Evolutionary conservation across 2,888 invertebrate species (phyloP).

Genomic region (Lasiommata megera): DNA sequence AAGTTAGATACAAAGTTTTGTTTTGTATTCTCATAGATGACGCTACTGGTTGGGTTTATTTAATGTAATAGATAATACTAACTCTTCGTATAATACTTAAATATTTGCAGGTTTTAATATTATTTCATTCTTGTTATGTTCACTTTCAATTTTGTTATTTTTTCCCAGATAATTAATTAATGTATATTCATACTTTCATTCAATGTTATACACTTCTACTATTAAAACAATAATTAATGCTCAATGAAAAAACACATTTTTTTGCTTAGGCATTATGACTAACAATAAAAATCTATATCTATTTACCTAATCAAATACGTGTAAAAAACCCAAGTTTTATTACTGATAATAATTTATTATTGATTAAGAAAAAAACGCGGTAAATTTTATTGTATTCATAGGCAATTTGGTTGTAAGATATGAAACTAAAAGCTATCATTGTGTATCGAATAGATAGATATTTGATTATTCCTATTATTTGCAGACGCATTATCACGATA

Average conservation of each 20-base stretch:
- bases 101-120: background rate
- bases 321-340: background rate
- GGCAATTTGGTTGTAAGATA: conserved; percentile 3
- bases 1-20: background rate
- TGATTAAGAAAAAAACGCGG: background rate
- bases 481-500: background rate
- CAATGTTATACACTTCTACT: too few species aligned
- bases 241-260: background rate
- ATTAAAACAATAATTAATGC: background rate
- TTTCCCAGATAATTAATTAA: too few species aligned
- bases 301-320: background rate
- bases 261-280: background rate
- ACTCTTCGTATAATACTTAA: background rate
- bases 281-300: background rate
- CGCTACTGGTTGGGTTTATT: background rate
- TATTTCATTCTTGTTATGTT: too few species aligned
- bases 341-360: conserved; percentile 14
- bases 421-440: background rate
- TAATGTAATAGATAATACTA: background rate
- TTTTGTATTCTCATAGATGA: background rate
- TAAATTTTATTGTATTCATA: background rate
- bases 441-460: background rate
- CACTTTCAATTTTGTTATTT: too few species aligned
- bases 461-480: background rate
- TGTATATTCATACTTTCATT: too few species aligned